Evolutionary conservation across 2,797 vertebrate species (phyloP).

Genomic region (Delichon dasypus): DNA sequence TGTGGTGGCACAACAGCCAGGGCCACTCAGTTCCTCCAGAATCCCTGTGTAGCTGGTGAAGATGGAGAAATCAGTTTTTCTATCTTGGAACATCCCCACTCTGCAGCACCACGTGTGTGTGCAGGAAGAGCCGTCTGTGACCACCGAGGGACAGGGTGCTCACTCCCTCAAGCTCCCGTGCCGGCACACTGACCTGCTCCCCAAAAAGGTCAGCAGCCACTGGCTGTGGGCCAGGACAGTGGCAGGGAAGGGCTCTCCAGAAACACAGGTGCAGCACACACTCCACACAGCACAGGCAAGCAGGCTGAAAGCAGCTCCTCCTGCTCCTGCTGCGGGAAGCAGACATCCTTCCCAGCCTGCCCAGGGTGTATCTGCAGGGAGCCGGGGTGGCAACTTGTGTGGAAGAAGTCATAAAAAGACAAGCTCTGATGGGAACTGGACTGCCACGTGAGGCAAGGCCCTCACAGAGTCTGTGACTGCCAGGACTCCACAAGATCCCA

Average conservation of each 20-base stretch:
- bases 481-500: neutral
- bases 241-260: neutral
- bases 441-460: fast-evolving
- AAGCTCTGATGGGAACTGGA: neutral
- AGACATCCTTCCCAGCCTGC: neutral
- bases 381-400: too few relatives aligned
- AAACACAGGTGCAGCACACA: neutral
- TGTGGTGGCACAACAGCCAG: neutral
- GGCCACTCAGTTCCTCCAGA: neutral
- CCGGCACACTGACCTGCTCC: neutral
- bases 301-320: neutral
- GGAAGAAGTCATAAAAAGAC: neutral
- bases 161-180: neutral
- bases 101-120: fast-evolving
- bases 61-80: neutral
- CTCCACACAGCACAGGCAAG: neutral
- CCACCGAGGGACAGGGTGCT: neutral
- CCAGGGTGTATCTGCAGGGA: fast-evolving
- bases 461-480: neutral
- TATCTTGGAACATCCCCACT: neutral
- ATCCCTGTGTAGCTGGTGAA: fast-evolving
- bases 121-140: neutral
- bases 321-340: neutral
- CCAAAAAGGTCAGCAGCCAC: fast-evolving
- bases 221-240: neutral